Evolutionary conservation across 2,797 vertebrate genomes (phyloP).

Genomic region (Anisognathus igniventris): DNA sequence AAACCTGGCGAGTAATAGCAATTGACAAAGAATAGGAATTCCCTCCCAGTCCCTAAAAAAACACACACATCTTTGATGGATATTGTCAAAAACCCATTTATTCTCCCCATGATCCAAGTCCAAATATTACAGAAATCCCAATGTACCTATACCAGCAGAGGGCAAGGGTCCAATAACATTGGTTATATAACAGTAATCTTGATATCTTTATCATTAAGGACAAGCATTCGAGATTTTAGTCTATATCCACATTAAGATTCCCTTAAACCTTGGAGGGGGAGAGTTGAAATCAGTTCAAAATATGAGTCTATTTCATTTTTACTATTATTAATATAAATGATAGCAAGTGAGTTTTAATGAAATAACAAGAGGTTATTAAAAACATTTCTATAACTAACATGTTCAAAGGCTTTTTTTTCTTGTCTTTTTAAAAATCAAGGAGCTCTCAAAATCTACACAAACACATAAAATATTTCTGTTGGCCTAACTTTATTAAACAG

Average conservation of each 20-base stretch:
- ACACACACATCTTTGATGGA: accelerated
- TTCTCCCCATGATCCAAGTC: background rate
- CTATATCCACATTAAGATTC: background rate
- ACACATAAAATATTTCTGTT: background rate
- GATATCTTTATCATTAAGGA: background rate
- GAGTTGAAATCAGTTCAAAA: background rate
- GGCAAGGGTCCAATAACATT: background rate
- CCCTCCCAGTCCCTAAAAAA: background rate
- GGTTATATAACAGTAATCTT: background rate
- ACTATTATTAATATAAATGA: background rate
- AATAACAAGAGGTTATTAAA: background rate
- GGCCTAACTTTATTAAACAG: background rate
- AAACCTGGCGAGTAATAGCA: accelerated
- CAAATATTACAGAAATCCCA: background rate
- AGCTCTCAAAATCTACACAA: background rate
- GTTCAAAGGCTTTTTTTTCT: background rate
- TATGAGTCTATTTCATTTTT: background rate
- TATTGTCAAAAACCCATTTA: background rate
- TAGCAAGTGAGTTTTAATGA: background rate
- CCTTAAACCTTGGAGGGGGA: accelerated
- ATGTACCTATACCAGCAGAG: accelerated
- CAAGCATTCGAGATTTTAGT: background rate
- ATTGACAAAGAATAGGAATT: background rate
- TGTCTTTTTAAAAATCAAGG: background rate
- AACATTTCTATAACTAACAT: background rate